These are phyloP conservation scores for Zaprionus africanus DNA, from an alignment of 1,140 invertebrate genomes.

Conservation along the genomic window DNA sequence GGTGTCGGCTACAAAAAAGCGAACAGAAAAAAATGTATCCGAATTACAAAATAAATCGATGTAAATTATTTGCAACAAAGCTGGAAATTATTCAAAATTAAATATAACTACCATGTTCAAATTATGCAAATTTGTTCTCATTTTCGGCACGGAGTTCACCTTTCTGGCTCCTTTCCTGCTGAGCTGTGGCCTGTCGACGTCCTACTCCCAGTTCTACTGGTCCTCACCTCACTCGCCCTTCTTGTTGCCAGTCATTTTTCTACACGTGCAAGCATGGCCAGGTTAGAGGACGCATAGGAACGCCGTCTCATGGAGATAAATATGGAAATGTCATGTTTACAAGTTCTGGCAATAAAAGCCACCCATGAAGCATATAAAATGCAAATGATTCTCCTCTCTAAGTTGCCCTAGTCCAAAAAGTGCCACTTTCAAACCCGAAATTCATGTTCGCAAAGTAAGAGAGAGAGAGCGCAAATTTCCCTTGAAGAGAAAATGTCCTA, in stretches of 20 bases:
- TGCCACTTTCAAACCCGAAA: slow-evolving; percentile 3
- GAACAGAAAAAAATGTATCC: slow-evolving; percentile 20
- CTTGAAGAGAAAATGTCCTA: slow-evolving; percentile 58
- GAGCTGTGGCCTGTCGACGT: not conserved
- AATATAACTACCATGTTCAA: slow-evolving; percentile 56
- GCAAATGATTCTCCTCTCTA: slow-evolving; percentile 43
- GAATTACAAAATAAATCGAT: slow-evolving; percentile 62
- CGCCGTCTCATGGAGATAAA: slow-evolving; percentile 55
- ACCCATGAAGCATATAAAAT: slow-evolving; percentile 50
- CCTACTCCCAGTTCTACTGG: not conserved
- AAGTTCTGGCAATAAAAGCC: slow-evolving; percentile 65
- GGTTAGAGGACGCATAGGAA: slow-evolving; percentile 4
- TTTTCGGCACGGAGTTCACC: slow-evolving; percentile 41
- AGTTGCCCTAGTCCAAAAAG: slow-evolving; percentile 15
- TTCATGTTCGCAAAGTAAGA: not conserved
- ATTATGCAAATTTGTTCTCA: slow-evolving; percentile 57
- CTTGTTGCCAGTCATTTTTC: slow-evolving; percentile 44
- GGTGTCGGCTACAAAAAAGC: not conserved
- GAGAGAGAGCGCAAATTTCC: slow-evolving; percentile 25
- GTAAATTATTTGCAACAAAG: slow-evolving; percentile 63
- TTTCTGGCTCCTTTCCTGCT: slow-evolving; percentile 40
- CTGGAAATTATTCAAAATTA: slow-evolving; percentile 66
- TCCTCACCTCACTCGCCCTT: not conserved
- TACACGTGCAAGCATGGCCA: slow-evolving; percentile 34
- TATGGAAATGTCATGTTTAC: slow-evolving; percentile 71